Evolutionary conservation across 2,797 vertebrate genomes (phyloP).

Genomic region (Xiphorhynchus erythropygius): DNA sequence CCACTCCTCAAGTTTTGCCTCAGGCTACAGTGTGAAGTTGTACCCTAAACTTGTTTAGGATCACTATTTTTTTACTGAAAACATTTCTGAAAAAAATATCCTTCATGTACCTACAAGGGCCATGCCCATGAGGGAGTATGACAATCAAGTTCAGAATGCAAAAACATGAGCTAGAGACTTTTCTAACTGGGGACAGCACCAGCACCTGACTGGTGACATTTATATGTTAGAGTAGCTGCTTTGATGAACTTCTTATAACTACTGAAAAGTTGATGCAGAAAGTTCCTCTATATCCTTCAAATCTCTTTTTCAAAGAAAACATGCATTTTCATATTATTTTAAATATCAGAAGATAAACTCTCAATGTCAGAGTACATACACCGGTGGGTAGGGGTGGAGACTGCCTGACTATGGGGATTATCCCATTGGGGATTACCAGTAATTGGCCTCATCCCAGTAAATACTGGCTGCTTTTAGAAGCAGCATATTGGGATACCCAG

Average conservation of each 20-base stretch:
- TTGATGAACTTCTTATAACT: not conserved
- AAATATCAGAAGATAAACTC: not conserved
- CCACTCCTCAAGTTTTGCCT: not conserved
- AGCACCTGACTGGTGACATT: not conserved
- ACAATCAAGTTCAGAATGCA: not conserved
- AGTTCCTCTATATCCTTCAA: not conserved
- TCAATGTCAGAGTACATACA: not conserved
- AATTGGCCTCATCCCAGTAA: fast-evolving
- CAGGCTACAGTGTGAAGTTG: not conserved
- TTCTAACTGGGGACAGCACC: not conserved
- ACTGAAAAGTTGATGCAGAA: not conserved
- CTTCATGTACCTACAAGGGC: not conserved
- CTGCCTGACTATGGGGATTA: not conserved
- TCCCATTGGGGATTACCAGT: not conserved
- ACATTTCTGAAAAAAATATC: not conserved
- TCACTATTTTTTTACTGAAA: not conserved
- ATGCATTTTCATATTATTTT: not conserved
- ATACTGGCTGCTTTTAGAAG: not conserved
- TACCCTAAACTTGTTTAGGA: not conserved
- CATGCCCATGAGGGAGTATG: not conserved
- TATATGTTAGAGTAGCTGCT: not conserved
- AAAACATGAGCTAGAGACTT: not conserved
- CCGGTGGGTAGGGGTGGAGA: not conserved
- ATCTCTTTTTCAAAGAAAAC: not conserved
- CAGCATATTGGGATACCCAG: not conserved